Conservation (phyloP, 2,888 invertebrate genomes). For the Platerodrilus igneus region DNA sequence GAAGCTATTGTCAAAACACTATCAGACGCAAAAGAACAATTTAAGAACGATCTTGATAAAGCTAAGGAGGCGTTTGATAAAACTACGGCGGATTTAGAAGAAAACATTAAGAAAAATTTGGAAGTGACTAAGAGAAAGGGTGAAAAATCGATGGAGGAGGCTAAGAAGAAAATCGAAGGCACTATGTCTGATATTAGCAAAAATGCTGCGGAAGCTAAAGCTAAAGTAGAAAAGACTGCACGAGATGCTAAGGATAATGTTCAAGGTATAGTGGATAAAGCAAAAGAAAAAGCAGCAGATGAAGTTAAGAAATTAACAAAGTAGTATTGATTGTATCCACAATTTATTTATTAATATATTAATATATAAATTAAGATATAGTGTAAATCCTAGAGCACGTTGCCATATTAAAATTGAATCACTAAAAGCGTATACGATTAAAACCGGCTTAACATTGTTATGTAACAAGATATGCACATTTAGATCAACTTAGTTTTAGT, state of each 20-base stretch:
- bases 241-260: neutral
- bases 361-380: neutral
- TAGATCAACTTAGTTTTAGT: too few relatives aligned
- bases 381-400: too few relatives aligned
- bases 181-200: too few relatives aligned
- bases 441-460: too few relatives aligned
- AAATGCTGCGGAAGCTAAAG: too few relatives aligned
- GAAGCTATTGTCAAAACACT: neutral
- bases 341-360: neutral
- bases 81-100: slow-evolving; percentile 1
- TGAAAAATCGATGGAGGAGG: neutral
- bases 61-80: neutral
- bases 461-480: too few relatives aligned
- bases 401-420: too few relatives aligned
- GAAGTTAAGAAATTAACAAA: neutral
- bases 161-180: neutral
- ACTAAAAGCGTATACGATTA: too few relatives aligned
- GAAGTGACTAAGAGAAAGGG: neutral
- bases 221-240: neutral
- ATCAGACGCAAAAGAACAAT: neutral
- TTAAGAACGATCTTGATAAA: neutral
- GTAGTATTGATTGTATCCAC: neutral
- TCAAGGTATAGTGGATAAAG: neutral
- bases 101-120: neutral
- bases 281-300: slow-evolving; percentile 1